Percentiles rank a stretch among this genome's conserved stretches.
Conservation (phyloP, 2,113 vertebrate species). For the Chamaetylas fuelleborni region DNA sequence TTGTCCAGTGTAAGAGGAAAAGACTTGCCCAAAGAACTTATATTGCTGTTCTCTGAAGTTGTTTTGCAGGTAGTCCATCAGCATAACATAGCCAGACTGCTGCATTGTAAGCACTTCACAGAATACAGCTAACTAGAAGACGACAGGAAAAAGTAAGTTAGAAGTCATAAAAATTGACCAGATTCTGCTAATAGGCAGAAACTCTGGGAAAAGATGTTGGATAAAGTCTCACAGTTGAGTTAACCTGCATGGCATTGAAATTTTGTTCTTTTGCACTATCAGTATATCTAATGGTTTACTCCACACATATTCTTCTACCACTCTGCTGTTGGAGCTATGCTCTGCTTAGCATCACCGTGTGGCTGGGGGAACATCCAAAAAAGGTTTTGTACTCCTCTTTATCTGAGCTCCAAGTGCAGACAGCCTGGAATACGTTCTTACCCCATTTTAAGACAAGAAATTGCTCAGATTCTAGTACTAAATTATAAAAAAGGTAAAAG, state of each 20-base stretch:
- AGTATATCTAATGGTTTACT: neutral
- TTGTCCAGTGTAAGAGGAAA: slow-evolving; percentile 93
- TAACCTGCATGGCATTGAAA: neutral
- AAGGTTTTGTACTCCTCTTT: neutral
- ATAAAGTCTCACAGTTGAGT: neutral
- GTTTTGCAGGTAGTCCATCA: slow-evolving; percentile 98
- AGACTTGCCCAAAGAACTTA: slow-evolving; percentile 91
- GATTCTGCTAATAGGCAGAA: neutral
- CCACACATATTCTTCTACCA: neutral
- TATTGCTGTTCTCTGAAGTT: slow-evolving; percentile 91
- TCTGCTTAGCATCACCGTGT: neutral
- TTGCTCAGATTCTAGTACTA: neutral
- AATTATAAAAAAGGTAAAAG: neutral
- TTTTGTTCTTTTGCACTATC: neutral
- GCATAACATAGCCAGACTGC: slow-evolving; percentile 93
- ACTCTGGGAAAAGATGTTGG: neutral
- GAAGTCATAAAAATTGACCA: neutral
- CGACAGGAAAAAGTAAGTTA: neutral
- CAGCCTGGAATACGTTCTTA: neutral
- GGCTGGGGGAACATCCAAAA: neutral
- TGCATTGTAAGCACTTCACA: slow-evolving; percentile 99
- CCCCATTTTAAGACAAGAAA: neutral
- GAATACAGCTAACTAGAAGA: slow-evolving; percentile 87
- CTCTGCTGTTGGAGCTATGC: neutral
- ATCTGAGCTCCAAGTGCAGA: neutral